A percentile compares a stretch with the other conserved stretches of the same genome.
phyloP scores from a whole-genome alignment of 2,113 vertebrate species.

The Nycticorax nycticorax region DNA sequence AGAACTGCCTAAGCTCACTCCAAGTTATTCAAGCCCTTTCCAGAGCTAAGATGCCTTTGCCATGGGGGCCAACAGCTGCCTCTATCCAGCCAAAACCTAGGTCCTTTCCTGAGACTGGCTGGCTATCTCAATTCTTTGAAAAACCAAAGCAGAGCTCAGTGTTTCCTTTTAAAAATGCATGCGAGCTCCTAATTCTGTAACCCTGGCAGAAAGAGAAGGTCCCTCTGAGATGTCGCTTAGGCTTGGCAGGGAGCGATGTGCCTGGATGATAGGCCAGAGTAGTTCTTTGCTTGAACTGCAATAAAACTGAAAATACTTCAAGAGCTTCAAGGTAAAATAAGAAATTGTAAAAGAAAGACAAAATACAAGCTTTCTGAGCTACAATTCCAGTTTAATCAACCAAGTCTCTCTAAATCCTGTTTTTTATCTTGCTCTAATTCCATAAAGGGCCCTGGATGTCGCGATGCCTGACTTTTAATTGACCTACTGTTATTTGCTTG shows the following conservation, averaged over 20 bases:
- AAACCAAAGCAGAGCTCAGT: neutral
- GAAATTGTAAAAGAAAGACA: neutral
- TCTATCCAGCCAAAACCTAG: neutral
- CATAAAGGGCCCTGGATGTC: neutral
- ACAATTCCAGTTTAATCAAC: neutral
- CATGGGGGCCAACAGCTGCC: neutral
- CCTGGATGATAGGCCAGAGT: neutral
- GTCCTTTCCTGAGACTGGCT: neutral
- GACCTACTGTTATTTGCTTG: neutral
- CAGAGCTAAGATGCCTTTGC: neutral
- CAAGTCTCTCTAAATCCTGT: neutral
- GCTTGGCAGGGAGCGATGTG: neutral
- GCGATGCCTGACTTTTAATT: neutral
- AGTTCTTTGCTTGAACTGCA: neutral
- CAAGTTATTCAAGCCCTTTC: neutral
- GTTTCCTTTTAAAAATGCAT: neutral
- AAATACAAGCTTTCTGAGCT: neutral
- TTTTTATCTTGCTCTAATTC: neutral
- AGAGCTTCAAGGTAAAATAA: neutral
- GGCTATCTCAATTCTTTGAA: neutral
- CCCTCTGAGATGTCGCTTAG: neutral
- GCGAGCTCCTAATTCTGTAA: neutral
- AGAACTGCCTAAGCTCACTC: neutral
- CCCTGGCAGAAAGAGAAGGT: neutral
- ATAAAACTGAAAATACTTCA: neutral